Percentiles rank a stretch among this genome's conserved stretches.
Conservation (phyloP, 2,888 invertebrate species). For the Machimus atricapillus region DNA sequence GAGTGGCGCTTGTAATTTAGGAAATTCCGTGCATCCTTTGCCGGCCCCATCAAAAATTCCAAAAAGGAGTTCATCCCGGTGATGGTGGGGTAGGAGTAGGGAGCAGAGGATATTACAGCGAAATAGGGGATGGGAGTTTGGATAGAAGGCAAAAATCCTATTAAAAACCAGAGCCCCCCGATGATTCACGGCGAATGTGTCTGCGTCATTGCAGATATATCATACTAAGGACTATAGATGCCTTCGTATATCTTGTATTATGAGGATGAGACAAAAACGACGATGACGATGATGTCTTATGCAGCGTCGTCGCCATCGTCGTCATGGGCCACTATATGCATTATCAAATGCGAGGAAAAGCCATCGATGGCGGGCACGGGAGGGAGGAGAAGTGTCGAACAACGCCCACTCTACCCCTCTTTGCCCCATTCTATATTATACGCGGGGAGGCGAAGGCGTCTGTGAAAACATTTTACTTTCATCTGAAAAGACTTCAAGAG, state of each 20-base stretch:
- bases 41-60: background rate
- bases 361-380: background rate
- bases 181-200: constrained; percentile 20
- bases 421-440: background rate
- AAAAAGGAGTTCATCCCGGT: background rate
- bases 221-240: background rate
- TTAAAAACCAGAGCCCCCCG: constrained; percentile 7
- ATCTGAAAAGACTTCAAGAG: constrained; percentile 25
- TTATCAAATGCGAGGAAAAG: background rate
- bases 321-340: background rate
- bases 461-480: constrained; percentile 33
- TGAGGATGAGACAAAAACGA: background rate
- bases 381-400: background rate
- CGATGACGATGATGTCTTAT: background rate
- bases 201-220: constrained; percentile 27
- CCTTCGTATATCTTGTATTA: background rate
- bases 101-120: background rate
- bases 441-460: background rate
- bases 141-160: background rate
- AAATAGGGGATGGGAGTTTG: background rate
- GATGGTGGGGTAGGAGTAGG: background rate
- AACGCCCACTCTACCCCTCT: too few species aligned
- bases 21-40: background rate
- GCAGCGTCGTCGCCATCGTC: background rate
- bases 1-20: background rate